Base-by-base conservation (phyloP, 2,113 vertebrate species). In the Bolborhynchus lineola region DNA sequence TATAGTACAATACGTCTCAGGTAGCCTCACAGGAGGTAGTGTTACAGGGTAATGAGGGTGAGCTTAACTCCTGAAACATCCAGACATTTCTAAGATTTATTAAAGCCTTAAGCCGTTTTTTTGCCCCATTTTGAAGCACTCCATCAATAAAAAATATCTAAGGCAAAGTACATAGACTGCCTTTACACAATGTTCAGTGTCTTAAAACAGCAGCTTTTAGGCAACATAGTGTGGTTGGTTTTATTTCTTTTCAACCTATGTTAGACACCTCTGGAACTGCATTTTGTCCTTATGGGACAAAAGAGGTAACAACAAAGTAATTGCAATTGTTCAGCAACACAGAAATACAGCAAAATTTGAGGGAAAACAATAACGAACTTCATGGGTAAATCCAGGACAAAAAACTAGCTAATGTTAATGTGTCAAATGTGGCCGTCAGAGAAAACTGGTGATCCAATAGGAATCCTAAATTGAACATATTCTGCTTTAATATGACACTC, bases 41-140 rank as follows among this genome's bases (percentile, higher is more conserved):
- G 65, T 92, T 96, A 94, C 95, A 91, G 83, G 92, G 91, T 93
- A 95, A 95, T 92, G 88, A 94, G 77, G 41, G 83, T 59, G 37
- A 93, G 90, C 86, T 96, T 72, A 79, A 96, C 95, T 96, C 93
- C 93, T 91, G 74, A 94, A 95, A 93, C 68, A 76, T 41, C 20
- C 5, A 0, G 25, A 79, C 74, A 25, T 95, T 93, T 93, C 77
- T 69, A 79, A 86, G 95, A 97, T 94, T 94, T 96, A 95, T 96
- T 93, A 67, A 95, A 87, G 46, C 33, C 83, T 93, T 89, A 77
- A 79, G 41, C 62, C 0, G 0, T 6, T 76, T 90, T 96, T 92
- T 93, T 92, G 41, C 31, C 70, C 83, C 74, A 28, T 82, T 96
- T 94, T 82, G 64, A 95, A 95, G 46, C 77, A 93, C 67, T 91